Percentiles rank a stretch among this genome's conserved stretches.
Evolutionary conservation across 2,113 vertebrate species (phyloP).

Genomic region (Dasypus novemcinctus): DNA sequence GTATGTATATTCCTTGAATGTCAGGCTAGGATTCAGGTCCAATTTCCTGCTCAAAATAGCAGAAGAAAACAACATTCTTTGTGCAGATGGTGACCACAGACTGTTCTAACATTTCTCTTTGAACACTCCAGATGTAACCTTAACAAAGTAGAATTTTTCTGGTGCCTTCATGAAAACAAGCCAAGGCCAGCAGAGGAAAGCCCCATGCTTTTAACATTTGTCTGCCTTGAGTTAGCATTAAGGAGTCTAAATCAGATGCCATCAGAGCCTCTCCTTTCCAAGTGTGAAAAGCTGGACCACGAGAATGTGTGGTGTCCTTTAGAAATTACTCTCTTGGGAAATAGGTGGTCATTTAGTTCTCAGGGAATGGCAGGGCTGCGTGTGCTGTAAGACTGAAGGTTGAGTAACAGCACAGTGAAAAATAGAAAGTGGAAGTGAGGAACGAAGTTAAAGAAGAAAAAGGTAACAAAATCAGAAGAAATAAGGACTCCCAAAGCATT

Average conservation of each 20-base stretch:
- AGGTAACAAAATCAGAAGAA: neutral
- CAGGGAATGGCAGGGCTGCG: fast-evolving
- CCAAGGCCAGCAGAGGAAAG: neutral
- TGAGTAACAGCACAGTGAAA: neutral
- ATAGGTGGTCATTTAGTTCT: neutral
- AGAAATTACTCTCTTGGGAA: too few relatives aligned
- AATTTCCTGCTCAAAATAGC: neutral
- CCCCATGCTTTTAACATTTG: neutral
- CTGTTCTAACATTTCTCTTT: neutral
- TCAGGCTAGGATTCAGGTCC: too few relatives aligned
- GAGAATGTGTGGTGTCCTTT: fast-evolving
- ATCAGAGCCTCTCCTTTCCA: too few relatives aligned
- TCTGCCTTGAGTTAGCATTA: neutral
- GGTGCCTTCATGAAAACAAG: neutral
- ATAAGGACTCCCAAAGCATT: neutral
- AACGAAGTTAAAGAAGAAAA: neutral
- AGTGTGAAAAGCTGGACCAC: fast-evolving
- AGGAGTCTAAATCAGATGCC: neutral
- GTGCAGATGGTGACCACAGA: neutral
- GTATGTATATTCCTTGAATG: fast-evolving
- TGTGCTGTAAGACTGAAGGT: too few relatives aligned
- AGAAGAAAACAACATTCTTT: neutral
- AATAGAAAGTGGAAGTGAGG: too few relatives aligned
- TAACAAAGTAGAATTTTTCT: fast-evolving
- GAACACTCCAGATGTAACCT: neutral